Evolutionary conservation across 1,140 invertebrate genomes (phyloP), one percentile per base, ranked within the genome.

Genomic region (Hesperophylax magnus): DNA sequence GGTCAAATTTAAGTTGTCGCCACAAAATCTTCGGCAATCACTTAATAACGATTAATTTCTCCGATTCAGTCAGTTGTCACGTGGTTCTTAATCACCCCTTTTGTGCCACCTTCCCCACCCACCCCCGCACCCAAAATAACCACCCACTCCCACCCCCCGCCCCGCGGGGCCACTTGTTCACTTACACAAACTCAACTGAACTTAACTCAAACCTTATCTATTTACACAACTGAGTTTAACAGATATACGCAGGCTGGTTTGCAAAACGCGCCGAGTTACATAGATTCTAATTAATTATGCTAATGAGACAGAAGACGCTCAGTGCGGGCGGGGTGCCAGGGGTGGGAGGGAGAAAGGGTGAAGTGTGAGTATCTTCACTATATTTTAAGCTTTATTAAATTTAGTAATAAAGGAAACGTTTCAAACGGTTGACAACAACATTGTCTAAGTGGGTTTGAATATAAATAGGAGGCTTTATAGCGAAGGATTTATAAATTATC

Each of bases 241-340:
- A 83, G 77, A 79, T 84, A 79, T 79, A 84, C 76, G 77, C 77
- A 77, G 74, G 77, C 79, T 39, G 81, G 72, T 60, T 74, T 58
- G 77, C 81, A 79, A 82, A 82, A 80, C 82, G 82, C 82, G 80
- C 80, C 77, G 75, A 84, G 77, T 80, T 84, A 84, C 82, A 84
- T 84, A 82, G 82, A 84, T 84, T 84, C 82, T 84, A 84, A 84
- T 84, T 84, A 84, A 84, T 84, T 84, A 84, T 84, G 82, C 82
- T 84, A 84, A 84, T 84, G 82, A 84, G 82, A 80, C 72, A 80
- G 80, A 84, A 81, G 69, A 79, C 72, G 78, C 61, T 63, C 34
- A 39, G 34, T 39, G 34, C 34, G 34, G 34, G 34, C 34, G 34
- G 34, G 17, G 74, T 22, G n/a, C 67, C 74, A 75, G 53, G 72